Conservation (phyloP, 2,797 vertebrate species). For the Pipistrellus nathusii region DNA sequence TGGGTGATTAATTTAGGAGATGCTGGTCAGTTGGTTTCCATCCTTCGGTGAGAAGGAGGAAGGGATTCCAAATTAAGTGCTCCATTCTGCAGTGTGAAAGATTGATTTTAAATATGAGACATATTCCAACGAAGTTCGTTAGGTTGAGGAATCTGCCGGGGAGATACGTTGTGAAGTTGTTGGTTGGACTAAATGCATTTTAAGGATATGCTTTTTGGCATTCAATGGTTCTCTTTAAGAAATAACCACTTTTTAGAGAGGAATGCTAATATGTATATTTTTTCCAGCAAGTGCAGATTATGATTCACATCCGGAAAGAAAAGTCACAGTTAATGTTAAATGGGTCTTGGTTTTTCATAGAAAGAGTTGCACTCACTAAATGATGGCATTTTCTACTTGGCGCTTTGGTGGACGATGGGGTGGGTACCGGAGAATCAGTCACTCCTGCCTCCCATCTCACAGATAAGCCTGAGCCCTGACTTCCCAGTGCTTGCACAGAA, state of each 20-base stretch:
- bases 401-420: not conserved
- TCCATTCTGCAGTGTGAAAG: not conserved
- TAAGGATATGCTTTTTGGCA: not conserved
- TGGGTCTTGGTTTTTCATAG: constrained; percentile 24
- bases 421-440: not conserved
- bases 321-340: constrained; percentile 22
- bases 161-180: not conserved
- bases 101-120: not conserved
- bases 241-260: not conserved
- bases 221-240: not conserved
- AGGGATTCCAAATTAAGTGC: not conserved
- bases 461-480: not conserved
- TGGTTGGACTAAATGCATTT: constrained; percentile 13
- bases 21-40: constrained; percentile 25
- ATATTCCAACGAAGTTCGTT: not conserved
- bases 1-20: not conserved
- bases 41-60: constrained; percentile 14
- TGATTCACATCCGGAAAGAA: constrained; percentile 42
- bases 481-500: not conserved
- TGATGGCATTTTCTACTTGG: not conserved
- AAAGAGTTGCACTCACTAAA: not conserved
- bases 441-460: not conserved
- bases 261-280: not conserved
- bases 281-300: not conserved
- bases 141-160: not conserved